phyloP scores from a whole-genome alignment of 2,797 vertebrate genomes.

The Ataeniobius toweri region DNA sequence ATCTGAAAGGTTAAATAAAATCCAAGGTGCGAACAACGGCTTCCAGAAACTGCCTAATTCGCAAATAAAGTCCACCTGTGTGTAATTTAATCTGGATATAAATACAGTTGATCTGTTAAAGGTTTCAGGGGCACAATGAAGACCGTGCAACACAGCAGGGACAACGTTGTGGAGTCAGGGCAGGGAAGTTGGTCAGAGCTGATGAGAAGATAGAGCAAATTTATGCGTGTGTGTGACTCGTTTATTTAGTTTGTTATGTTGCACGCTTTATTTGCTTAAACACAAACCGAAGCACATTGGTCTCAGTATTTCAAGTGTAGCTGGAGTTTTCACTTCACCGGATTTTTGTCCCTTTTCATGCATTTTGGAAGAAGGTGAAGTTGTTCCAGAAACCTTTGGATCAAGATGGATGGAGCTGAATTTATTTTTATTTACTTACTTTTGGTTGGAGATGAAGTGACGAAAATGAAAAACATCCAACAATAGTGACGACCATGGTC shows the following conservation, averaged over 20 bases:
- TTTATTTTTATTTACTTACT: background rate
- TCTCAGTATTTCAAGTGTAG: background rate
- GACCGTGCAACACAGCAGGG: background rate
- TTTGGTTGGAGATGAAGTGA: background rate
- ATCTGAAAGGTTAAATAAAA: background rate
- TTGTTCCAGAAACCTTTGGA: background rate
- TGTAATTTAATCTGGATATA: background rate
- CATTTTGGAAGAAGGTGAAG: background rate
- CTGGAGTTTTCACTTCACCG: background rate
- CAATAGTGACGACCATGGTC: background rate
- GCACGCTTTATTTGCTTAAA: background rate
- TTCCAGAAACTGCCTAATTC: background rate
- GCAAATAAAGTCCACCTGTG: background rate
- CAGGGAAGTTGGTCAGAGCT: background rate
- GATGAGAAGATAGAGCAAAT: background rate
- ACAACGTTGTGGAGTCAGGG: no score
- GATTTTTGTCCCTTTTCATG: background rate
- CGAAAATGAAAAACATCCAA: background rate
- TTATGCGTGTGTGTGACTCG: background rate
- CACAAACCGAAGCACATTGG: background rate
- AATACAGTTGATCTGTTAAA: background rate
- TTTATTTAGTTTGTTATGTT: background rate
- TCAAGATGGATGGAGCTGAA: background rate
- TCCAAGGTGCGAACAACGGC: background rate
- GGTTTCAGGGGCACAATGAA: background rate